Evolutionary conservation across 2,113 vertebrate genomes (phyloP).

Genomic region (Turnix velox): DNA sequence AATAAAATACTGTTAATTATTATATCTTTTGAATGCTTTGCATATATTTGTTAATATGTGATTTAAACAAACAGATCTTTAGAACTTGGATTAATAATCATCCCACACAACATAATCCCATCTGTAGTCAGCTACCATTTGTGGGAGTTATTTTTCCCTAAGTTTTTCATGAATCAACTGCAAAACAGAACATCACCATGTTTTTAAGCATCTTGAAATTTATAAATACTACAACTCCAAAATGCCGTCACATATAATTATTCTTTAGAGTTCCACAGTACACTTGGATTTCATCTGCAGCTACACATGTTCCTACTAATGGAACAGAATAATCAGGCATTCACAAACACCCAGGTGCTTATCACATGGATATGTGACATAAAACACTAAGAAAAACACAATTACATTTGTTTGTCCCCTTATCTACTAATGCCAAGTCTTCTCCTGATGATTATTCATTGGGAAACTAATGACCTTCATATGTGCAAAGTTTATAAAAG

Average conservation of each 20-base stretch:
- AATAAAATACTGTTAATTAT: not conserved
- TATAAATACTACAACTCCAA: not conserved
- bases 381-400: not conserved
- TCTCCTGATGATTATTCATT: not conserved
- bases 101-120: not conserved
- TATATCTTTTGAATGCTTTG: not conserved
- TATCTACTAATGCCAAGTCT: not conserved
- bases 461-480: not conserved
- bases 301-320: not conserved
- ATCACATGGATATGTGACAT: not conserved
- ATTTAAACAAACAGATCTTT: not conserved
- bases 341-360: not conserved
- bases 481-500: not conserved
- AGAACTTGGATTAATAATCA: conserved; percentile 4
- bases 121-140: not conserved
- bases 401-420: not conserved
- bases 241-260: not conserved
- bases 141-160: not conserved
- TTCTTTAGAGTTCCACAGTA: not conserved
- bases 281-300: not conserved
- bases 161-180: not conserved
- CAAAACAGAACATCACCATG: not conserved
- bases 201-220: not conserved
- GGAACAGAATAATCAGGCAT: not conserved
- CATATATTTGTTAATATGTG: fast-evolving